Percentiles rank a stretch among this genome's conserved stretches.
Evolutionary conservation across 2,888 invertebrate species (phyloP).

Genomic region (Anarsia innoxiella): DNA sequence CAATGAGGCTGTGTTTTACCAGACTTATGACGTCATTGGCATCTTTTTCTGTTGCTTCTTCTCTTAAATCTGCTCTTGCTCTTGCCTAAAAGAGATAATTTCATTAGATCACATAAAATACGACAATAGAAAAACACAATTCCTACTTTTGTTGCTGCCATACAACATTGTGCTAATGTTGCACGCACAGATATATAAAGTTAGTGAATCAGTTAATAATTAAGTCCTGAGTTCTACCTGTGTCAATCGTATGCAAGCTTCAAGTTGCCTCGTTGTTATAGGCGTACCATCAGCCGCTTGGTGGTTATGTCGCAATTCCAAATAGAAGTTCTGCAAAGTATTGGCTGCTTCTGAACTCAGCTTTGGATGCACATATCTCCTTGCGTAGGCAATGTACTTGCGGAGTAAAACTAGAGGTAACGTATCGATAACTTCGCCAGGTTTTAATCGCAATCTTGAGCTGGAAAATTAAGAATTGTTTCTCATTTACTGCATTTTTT

Average conservation of each 20-base stretch:
- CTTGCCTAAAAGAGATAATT: conserved; percentile 79
- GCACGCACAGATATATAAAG: no score
- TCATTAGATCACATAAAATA: not conserved
- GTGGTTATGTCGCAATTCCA: conserved; percentile 82
- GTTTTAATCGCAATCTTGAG: conserved; percentile 73
- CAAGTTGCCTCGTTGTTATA: conserved; percentile 90
- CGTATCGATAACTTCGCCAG: conserved; percentile 79
- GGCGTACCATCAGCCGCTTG: conserved; percentile 80
- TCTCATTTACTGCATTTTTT: no score
- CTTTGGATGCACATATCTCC: conserved; percentile 89
- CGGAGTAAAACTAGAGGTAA: conserved; percentile 85
- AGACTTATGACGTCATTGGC: conserved; percentile 91
- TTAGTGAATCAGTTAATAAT: no score
- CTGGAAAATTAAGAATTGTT: conserved; percentile 52
- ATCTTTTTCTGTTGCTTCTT: conserved; percentile 85
- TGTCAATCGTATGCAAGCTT: conserved; percentile 90
- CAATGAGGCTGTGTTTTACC: conserved; percentile 85
- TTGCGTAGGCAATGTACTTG: conserved; percentile 94
- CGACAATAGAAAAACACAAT: no score
- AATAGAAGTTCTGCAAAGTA: conserved; percentile 85
- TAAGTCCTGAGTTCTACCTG: no score
- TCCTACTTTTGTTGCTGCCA: no score
- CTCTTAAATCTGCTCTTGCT: conserved; percentile 89
- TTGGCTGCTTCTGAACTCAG: conserved; percentile 82
- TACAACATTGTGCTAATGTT: no score